Evolutionary conservation across 1,140 invertebrate species (phyloP).

Genomic region (Lepidurus arcticus): DNA sequence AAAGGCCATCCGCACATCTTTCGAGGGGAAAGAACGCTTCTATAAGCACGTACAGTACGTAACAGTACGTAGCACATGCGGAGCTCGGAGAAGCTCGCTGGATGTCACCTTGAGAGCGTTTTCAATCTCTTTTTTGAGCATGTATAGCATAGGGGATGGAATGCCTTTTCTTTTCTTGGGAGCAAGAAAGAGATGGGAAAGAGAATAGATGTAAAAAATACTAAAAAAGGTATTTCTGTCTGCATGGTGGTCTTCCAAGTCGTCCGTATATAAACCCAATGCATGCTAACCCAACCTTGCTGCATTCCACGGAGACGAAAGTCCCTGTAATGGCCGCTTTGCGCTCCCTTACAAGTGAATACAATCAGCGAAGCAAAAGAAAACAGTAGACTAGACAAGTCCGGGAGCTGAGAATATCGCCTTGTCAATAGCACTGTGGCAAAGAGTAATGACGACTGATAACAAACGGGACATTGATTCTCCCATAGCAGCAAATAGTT

Average conservation of each 20-base stretch:
- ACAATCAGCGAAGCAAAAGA: not conserved
- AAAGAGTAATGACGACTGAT: slow-evolving; percentile 6
- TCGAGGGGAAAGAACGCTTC: too few species aligned
- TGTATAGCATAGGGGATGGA: not conserved
- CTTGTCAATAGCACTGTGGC: slow-evolving; percentile 13
- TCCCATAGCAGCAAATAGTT: not conserved
- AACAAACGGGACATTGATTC: slow-evolving; percentile 17
- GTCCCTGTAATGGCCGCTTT: not conserved
- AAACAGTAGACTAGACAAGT: slow-evolving; percentile 4
- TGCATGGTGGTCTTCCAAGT: not conserved
- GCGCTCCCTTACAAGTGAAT: slow-evolving; percentile 18
- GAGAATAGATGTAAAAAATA: not conserved
- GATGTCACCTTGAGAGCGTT: not conserved
- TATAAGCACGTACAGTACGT: too few species aligned
- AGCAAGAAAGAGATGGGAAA: slow-evolving; percentile 1
- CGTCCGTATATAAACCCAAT: not conserved
- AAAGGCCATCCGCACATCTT: too few species aligned
- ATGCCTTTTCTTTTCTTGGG: not conserved
- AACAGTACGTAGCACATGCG: too few species aligned
- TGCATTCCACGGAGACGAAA: not conserved
- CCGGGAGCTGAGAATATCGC: slow-evolving; percentile 15
- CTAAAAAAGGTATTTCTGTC: slow-evolving; percentile 2
- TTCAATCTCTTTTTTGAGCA: not conserved
- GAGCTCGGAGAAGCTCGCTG: not conserved
- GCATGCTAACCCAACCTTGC: slow-evolving; percentile 19